phyloP scores from a whole-genome alignment of 92 coral and sea anemone genomes.

The Paramuricea clavata region DNA sequence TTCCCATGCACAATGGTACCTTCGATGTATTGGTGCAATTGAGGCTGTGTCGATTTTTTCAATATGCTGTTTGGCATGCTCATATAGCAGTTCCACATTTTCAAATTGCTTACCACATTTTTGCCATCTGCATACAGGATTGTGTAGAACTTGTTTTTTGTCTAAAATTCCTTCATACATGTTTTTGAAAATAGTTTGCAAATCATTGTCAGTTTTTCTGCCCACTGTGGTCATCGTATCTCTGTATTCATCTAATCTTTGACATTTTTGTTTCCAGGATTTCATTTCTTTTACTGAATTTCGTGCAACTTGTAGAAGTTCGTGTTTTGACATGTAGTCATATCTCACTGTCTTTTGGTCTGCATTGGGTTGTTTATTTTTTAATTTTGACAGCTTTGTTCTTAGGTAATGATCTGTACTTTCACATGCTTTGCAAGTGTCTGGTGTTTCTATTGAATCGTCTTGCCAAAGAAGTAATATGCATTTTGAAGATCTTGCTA shows the following conservation, averaged over 20 bases:
- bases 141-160: constrained; percentile 30
- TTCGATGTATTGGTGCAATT: constrained; percentile 46
- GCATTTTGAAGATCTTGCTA: constrained; percentile 47
- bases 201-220: constrained; percentile 15
- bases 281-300: constrained; percentile 41
- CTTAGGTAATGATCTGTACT: constrained; percentile 17
- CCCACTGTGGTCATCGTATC: constrained; percentile 38
- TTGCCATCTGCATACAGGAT: constrained; percentile 35
- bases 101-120: constrained; percentile 20
- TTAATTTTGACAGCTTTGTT: background rate
- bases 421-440: constrained; percentile 43
- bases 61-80: constrained; percentile 40
- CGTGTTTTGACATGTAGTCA: constrained; percentile 50
- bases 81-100: constrained; percentile 39
- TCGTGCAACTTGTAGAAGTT: constrained; percentile 31
- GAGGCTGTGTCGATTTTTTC: constrained; percentile 7
- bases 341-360: background rate
- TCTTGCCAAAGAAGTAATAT: constrained; percentile 27
- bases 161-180: constrained; percentile 25
- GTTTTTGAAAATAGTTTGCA: constrained; percentile 32
- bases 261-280: constrained; percentile 23
- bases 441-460: constrained; percentile 1
- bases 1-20: constrained; percentile 38
- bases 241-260: constrained; percentile 44
- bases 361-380: background rate